Conservation (phyloP, 2,113 vertebrate genomes). For the Motacilla tschutschensis region DNA sequence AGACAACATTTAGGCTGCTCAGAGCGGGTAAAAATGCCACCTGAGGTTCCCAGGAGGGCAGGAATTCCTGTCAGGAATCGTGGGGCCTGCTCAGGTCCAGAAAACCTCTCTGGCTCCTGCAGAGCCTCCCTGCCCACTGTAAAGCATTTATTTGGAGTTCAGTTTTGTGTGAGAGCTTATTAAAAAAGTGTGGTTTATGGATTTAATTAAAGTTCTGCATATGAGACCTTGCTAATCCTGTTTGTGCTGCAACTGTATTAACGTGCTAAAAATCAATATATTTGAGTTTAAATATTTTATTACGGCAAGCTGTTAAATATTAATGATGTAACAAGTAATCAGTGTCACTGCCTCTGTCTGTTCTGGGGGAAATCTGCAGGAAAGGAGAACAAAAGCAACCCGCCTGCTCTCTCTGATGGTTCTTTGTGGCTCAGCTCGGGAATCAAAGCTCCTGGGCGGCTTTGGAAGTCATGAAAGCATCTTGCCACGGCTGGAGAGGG, state of each 20-base stretch:
- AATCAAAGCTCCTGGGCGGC: neutral
- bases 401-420: neutral
- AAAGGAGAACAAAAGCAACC: neutral
- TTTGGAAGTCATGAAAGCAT: neutral
- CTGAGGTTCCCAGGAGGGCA: fast-evolving
- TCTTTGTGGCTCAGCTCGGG: neutral
- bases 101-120: neutral
- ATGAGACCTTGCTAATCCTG: slow-evolving; percentile 67
- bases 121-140: neutral
- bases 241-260: slow-evolving; percentile 63
- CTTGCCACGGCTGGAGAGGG: neutral
- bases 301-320: slow-evolving; percentile 73
- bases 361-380: slow-evolving; percentile 1
- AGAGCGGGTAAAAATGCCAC: neutral
- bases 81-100: fast-evolving
- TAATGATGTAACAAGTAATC: slow-evolving; percentile 68
- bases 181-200: slow-evolving; percentile 73
- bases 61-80: neutral
- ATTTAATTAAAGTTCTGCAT: slow-evolving; percentile 76
- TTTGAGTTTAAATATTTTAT: slow-evolving; percentile 80
- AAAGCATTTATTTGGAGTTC: slow-evolving; percentile 11
- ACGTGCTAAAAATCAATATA: slow-evolving; percentile 72
- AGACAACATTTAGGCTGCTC: fast-evolving
- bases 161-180: slow-evolving; percentile 24
- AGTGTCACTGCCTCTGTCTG: slow-evolving; percentile 31